These are phyloP conservation scores for Phortica okadai DNA, from an alignment of 2,888 invertebrate species.

Conservation along the genomic window DNA sequence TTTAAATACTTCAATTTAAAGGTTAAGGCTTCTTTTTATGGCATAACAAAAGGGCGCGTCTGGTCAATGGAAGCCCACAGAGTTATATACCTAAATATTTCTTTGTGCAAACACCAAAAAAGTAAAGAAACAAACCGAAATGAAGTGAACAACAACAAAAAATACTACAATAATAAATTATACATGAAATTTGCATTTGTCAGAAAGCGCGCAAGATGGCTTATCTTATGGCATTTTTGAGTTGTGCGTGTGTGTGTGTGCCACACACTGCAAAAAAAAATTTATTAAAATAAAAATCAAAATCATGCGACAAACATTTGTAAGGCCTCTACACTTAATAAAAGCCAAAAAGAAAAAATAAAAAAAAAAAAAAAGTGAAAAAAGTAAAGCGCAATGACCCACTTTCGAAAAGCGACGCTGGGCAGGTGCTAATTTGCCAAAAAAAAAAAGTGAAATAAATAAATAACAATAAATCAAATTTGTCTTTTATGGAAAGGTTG, in stretches of 20 bases:
- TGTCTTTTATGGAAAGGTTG: background rate
- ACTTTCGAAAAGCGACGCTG: constrained; percentile 55
- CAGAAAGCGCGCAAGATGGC: background rate
- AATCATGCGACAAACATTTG: constrained; percentile 39
- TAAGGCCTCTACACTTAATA: constrained; percentile 59
- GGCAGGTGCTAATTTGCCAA: constrained; percentile 55
- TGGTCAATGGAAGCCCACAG: constrained; percentile 9
- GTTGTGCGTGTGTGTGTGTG: constrained; percentile 22
- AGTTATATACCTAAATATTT: background rate
- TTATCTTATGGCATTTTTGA: background rate
- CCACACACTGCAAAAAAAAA: constrained; percentile 49
- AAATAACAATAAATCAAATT: background rate
- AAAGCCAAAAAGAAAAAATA: constrained; percentile 11
- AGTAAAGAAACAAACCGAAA: background rate
- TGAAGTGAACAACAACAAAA: background rate
- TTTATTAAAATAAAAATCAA: constrained; percentile 59
- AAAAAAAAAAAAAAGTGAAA: background rate
- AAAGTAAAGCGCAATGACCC: constrained; percentile 49
- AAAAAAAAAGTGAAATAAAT: constrained; percentile 45
- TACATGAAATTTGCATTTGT: constrained; percentile 65
- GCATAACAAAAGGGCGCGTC: background rate
- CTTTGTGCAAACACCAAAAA: background rate
- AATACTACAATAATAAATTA: constrained; percentile 54
- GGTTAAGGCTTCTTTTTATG: constrained; percentile 25
- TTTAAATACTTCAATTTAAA: constrained; percentile 4